Evolutionary conservation across 2,797 vertebrate genomes (phyloP).

Genomic region (Sebastes taczanowskii): DNA sequence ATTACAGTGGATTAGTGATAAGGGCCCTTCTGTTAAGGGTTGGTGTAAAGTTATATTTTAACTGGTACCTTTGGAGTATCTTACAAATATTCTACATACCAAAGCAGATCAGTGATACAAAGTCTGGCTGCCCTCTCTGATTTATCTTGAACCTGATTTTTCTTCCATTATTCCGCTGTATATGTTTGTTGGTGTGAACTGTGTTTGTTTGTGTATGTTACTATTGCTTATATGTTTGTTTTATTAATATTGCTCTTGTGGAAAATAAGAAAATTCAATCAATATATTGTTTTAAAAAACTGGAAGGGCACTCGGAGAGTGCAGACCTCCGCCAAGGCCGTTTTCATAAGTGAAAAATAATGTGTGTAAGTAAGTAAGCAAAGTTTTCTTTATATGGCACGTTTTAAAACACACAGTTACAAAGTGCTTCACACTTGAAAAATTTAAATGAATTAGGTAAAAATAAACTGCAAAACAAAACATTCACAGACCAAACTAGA

Average conservation of each 20-base stretch:
- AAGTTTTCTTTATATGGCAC: background rate
- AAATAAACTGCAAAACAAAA: background rate
- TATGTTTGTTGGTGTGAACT: background rate
- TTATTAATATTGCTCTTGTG: background rate
- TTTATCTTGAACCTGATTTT: background rate
- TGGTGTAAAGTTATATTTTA: background rate
- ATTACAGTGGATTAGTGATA: background rate
- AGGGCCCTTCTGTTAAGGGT: background rate
- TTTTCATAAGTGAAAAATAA: background rate
- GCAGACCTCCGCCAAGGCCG: background rate
- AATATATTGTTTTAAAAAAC: background rate
- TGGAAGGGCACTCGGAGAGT: background rate
- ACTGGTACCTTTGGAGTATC: background rate
- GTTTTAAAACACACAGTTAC: background rate
- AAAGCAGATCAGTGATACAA: background rate
- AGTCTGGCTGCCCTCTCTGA: background rate
- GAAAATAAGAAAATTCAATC: background rate
- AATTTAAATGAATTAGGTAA: accelerated
- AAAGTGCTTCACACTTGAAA: background rate
- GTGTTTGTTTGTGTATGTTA: background rate
- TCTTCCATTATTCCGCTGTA: background rate
- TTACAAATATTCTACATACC: background rate
- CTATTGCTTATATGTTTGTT: background rate
- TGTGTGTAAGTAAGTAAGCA: background rate
- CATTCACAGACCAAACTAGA: background rate